Evolutionary conservation across 64 coral and sea anemone genomes (phyloP).

Genomic region (Orbicella faveolata): DNA sequence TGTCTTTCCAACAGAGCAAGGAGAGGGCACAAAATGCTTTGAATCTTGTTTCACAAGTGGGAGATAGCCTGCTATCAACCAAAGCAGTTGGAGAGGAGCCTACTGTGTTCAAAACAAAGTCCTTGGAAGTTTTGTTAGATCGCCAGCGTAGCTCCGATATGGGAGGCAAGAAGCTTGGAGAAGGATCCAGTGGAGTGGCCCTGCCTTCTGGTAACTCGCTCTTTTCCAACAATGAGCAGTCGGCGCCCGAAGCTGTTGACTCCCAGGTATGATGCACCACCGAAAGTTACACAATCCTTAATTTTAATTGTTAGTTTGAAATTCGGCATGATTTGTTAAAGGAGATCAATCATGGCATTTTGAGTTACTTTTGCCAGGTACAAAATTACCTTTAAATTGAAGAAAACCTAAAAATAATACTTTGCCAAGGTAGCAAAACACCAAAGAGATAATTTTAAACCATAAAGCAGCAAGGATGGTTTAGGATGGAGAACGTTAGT

Average conservation of each 20-base stretch:
- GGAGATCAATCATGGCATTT: too few relatives aligned
- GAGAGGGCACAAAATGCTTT: constrained; percentile 57
- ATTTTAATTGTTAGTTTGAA: too few relatives aligned
- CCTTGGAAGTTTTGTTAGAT: constrained; percentile 52
- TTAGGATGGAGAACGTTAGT: too few relatives aligned
- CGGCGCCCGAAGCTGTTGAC: constrained; percentile 43
- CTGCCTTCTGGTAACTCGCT: constrained; percentile 41
- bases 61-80: constrained; percentile 43
- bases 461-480: too few relatives aligned
- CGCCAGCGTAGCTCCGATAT: constrained; percentile 29
- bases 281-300: too few relatives aligned
- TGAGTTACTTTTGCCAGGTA: too few relatives aligned
- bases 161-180: constrained; percentile 51
- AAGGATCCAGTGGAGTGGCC: constrained; percentile 42
- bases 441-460: too few relatives aligned
- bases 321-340: too few relatives aligned
- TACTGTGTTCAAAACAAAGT: constrained; percentile 57
- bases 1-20: constrained; percentile 49
- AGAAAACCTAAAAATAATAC: too few relatives aligned
- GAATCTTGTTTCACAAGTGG: constrained; percentile 39
- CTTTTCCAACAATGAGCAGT: constrained; percentile 18
- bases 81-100: constrained; percentile 22
- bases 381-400: too few relatives aligned
- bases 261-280: constrained; percentile 28
- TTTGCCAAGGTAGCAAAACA: too few relatives aligned